Conservation (phyloP, 2,888 invertebrate species). For the Spisula solida region DNA sequence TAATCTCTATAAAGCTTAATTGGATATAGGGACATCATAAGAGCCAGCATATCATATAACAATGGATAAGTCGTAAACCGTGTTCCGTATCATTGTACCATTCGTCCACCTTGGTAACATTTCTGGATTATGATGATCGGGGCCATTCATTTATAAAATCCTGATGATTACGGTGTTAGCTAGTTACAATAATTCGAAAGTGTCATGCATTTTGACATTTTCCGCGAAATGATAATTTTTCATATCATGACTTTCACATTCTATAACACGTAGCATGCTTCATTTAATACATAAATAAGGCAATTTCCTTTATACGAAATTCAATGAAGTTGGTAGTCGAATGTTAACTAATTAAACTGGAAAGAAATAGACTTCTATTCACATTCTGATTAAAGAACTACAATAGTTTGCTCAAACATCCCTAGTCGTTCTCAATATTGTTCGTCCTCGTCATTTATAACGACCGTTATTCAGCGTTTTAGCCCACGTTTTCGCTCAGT, state of each 20-base stretch:
- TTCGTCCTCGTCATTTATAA: constrained; percentile 22
- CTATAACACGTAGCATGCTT: neutral
- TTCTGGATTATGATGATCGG: too few species aligned
- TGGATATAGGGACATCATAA: too few species aligned
- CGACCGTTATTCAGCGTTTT: constrained; percentile 12
- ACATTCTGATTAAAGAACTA: neutral
- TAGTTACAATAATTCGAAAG: too few species aligned
- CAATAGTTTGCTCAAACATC: neutral
- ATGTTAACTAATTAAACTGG: neutral
- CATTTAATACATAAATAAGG: neutral
- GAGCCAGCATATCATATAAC: too few species aligned
- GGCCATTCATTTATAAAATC: too few species aligned
- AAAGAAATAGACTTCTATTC: neutral
- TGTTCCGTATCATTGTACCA: too few species aligned
- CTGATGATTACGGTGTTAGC: too few species aligned
- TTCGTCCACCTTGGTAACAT: too few species aligned
- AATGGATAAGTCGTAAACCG: too few species aligned
- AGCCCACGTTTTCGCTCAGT: constrained; percentile 3
- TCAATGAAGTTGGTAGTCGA: neutral
- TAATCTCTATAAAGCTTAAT: too few species aligned
- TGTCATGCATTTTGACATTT: neutral
- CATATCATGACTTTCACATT: neutral
- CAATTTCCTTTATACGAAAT: neutral
- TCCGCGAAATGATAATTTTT: neutral
- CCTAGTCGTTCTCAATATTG: neutral